These are phyloP conservation scores for Eustalomyia histrio DNA, from an alignment of 2,888 invertebrate genomes.

Conservation along the genomic window DNA sequence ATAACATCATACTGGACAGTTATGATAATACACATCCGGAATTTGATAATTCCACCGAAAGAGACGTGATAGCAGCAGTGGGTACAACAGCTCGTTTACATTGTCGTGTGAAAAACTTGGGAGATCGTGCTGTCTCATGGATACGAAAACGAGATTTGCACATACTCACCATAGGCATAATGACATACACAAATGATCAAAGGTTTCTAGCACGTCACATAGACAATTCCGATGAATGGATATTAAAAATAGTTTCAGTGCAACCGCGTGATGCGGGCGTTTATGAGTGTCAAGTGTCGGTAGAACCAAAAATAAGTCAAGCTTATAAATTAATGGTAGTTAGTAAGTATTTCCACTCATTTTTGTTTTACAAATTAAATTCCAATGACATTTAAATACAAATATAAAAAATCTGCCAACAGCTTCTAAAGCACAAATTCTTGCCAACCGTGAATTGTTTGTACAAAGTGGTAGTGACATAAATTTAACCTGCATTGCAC, in stretches of 20 bases:
- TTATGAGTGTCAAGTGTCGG: slow-evolving; percentile 89
- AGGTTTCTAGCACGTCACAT: slow-evolving; percentile 86
- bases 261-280: slow-evolving; percentile 85
- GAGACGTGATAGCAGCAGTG: slow-evolving; percentile 90
- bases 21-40: slow-evolving; percentile 82
- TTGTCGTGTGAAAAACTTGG: slow-evolving; percentile 90
- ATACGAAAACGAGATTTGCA: slow-evolving; percentile 87
- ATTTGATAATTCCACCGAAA: slow-evolving; percentile 90
- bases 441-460: slow-evolving; percentile 91
- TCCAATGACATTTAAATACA: background rate
- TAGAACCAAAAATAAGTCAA: slow-evolving; percentile 88
- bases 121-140: slow-evolving; percentile 91
- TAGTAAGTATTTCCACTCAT: slow-evolving; percentile 81
- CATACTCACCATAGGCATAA: slow-evolving; percentile 86
- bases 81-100: slow-evolving; percentile 92
- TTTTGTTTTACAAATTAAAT: too few species aligned
- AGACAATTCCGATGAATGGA: slow-evolving; percentile 87
- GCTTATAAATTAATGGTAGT: slow-evolving; percentile 82
- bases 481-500: slow-evolving; percentile 92
- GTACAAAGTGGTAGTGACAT: slow-evolving; percentile 95
- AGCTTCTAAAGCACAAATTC: slow-evolving; percentile 94
- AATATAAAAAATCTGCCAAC: slow-evolving; percentile 66
- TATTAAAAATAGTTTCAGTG: slow-evolving; percentile 85
- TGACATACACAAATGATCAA: slow-evolving; percentile 87
- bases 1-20: slow-evolving; percentile 73